Conservation (phyloP, 2,888 invertebrate genomes). For the Phengaris arion region DNA sequence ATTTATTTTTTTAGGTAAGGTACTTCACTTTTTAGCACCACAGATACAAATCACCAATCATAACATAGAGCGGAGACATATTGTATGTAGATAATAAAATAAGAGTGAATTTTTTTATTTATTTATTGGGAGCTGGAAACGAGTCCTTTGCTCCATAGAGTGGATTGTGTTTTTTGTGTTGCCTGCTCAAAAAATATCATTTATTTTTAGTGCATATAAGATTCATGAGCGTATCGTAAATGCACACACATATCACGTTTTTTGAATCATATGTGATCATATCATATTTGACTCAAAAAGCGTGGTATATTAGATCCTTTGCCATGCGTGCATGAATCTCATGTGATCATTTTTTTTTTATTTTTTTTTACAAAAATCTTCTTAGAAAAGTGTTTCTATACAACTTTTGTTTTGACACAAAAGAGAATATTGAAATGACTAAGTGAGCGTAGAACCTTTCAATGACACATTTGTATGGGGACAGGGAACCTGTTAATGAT, state of each 20-base stretch:
- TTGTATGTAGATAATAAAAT: background rate
- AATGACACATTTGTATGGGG: no score
- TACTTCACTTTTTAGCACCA: constrained; percentile 10
- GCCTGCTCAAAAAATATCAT: constrained; percentile 26
- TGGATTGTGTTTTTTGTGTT: constrained; percentile 1
- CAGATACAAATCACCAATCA: constrained; percentile 2
- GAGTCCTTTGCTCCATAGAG: no score
- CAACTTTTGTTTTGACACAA: no score
- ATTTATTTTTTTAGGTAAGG: no score
- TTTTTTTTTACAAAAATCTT: background rate
- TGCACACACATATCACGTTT: constrained; percentile 4
- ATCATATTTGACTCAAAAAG: constrained; percentile 21
- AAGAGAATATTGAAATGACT: no score
- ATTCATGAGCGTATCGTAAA: constrained; percentile 29
- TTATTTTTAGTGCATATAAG: constrained; percentile 28
- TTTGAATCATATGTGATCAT: constrained; percentile 24
- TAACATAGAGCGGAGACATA: constrained; percentile 21
- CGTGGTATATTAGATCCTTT: constrained; percentile 9
- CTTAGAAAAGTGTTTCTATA: no score
- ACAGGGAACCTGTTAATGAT: no score
- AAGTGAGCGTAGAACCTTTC: no score
- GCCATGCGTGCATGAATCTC: constrained; percentile 4
- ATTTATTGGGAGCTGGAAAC: no score
- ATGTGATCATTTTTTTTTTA: constrained; percentile 14
- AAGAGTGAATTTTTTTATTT: constrained; percentile 1